Percentiles rank a stretch among this genome's conserved stretches.
Evolutionary conservation across 92 coral and sea anemone genomes (phyloP).

Genomic region (Epizoanthus rinbou): DNA sequence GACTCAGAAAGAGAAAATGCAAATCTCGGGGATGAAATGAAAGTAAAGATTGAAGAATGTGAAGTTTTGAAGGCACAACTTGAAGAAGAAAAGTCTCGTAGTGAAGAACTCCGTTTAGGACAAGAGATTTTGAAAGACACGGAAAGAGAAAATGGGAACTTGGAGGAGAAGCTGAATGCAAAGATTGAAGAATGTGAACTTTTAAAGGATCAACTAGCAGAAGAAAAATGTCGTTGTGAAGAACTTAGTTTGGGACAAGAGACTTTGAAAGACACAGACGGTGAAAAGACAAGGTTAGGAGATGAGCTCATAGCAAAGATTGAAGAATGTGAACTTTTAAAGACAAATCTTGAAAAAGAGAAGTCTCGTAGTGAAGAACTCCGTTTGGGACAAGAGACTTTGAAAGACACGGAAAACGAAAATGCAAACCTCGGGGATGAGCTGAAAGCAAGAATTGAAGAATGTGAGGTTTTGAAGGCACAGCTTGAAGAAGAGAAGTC

Average conservation of each 20-base stretch:
- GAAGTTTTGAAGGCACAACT: constrained; percentile 7
- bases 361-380: constrained; percentile 26
- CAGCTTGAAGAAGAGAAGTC: background rate
- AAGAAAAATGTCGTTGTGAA: background rate
- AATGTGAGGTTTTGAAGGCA: background rate
- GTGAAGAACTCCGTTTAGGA: background rate
- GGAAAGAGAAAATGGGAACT: constrained; percentile 49
- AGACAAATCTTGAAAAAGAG: constrained; percentile 21
- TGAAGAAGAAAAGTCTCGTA: background rate
- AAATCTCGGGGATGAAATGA: constrained; percentile 6
- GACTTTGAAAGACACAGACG: background rate
- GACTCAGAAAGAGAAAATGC: constrained; percentile 51
- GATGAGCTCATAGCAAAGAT: background rate
- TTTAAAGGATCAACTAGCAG: background rate
- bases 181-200: constrained; percentile 14
- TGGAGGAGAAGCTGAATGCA: constrained; percentile 4
- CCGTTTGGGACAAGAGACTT: constrained; percentile 6
- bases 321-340: background rate
- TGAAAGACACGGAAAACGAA: background rate
- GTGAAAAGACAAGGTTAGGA: background rate
- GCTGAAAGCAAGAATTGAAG: background rate
- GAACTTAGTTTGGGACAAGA: background rate
- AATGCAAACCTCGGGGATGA: background rate
- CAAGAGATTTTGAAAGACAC: constrained; percentile 41
- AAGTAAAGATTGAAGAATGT: constrained; percentile 40